Base-by-base conservation (phyloP, 1,140 invertebrate species). In the Drosophila biarmipes region DNA sequence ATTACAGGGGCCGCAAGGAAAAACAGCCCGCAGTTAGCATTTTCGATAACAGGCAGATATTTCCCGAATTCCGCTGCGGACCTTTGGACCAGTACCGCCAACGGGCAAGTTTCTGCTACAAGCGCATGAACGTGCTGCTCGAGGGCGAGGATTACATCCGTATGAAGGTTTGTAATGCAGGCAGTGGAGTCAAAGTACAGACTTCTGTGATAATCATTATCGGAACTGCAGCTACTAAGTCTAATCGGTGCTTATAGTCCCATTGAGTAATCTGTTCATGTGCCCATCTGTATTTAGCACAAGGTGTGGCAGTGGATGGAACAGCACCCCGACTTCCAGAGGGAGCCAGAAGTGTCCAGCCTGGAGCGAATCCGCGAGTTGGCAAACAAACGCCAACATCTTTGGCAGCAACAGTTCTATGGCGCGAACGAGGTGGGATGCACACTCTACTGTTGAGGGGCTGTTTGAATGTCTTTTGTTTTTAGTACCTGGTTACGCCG, bases 91-190 rank as follows among this genome's bases (percentile, higher is more conserved):
- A 71, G 8, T 98, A 97, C 79, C 93, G 97, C 58, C 94, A 95
- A 56, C 93, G 94, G 69, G 95, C 96, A 1, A 94, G 95, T 3
- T 98, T 98, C 91, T 94, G 97, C 87, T 98, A 97, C 96, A 96
- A 96, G 78, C 94, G 94, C 57, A 94, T 98, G 93, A 96, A 95
- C 91, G 62, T 96, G 4, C 92, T 95, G 73, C 93, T 97, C 19
- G 95, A 97, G 77, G 95, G 93, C 37, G 92, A 93, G 45, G 93
- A 93, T 10, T 90, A 91, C 43, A 90, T 95, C n/a, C 85, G 92
- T 57, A 91, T 93, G 46, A 94, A 95, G 92, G 95, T 53, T 1
- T 29, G 14, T 12, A 14, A 46, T 6, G 12, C 15, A 46, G 15
- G 24, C 19, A n/a, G 38, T 17, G 48, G 31, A 61, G 38, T 43